Conservation (phyloP, 37 sponge, comb jelly and placozoan species). For the Ephydatia muelleri region DNA sequence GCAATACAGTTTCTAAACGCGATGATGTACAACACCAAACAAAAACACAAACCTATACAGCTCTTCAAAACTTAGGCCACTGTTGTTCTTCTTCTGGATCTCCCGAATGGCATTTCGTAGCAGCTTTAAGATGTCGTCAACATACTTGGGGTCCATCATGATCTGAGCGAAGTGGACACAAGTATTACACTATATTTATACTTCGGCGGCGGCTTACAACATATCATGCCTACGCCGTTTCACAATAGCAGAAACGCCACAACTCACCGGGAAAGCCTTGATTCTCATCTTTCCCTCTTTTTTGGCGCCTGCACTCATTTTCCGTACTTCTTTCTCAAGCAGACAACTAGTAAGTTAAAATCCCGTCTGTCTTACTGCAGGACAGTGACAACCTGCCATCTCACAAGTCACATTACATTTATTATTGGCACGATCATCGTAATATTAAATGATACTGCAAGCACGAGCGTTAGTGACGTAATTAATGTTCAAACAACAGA, state of each 20-base stretch:
- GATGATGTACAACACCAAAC: neutral
- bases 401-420: neutral
- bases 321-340: neutral
- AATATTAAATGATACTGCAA: neutral
- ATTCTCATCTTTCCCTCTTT: slow-evolving; percentile 93
- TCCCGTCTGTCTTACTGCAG: neutral
- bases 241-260: neutral
- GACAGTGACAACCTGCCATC: neutral
- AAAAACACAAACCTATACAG: slow-evolving; percentile 75
- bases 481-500: neutral
- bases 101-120: slow-evolving; percentile 95
- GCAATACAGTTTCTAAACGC: neutral
- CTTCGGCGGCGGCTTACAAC: neutral
- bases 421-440: neutral
- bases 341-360: neutral
- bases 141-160: slow-evolving; percentile 95
- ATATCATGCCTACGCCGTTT: neutral
- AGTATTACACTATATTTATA: neutral
- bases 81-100: slow-evolving; percentile 99
- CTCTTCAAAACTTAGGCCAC: slow-evolving; percentile 99
- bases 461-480: neutral
- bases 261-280: slow-evolving; percentile 84
- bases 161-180: slow-evolving; percentile 43
- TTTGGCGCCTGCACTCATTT: slow-evolving; percentile 43
- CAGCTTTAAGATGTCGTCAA: slow-evolving; percentile 89